Evolutionary conservation across 2,888 invertebrate species (phyloP), one percentile per base, ranked within the genome.

Genomic region (Hofmannophila pseudospretella): DNA sequence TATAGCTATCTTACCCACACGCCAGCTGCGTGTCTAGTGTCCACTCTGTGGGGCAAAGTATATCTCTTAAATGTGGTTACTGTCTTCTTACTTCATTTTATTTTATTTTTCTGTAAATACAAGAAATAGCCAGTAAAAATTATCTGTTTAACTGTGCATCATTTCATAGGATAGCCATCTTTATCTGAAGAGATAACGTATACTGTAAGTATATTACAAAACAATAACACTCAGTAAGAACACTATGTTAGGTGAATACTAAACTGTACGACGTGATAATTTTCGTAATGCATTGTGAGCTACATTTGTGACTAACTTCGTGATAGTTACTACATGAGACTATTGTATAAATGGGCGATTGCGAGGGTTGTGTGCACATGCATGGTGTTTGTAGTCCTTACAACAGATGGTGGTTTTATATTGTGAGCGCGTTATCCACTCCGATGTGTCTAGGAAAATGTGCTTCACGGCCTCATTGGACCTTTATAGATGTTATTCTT

Each of bases 91-190:
- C 53, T 68, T 66, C 67, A 61, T 64, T 71, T 70, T 70, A 61
- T 64, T 64, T 67, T 53, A 58, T 12, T 35, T 74, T 72, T 75
- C 73, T 87, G 81, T 85, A 82, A 85, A 88, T 86, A 85, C 80
- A 81, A 82, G 74, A 82, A 82, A 84, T 79, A 78, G 85, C 74
- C 80, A 88, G 88, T 90, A 90, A 90, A 91, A 89, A 90, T 90
- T 89, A 91, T 91, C 89, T 91, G 89, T 91, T 92, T 91, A 91
- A 91, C 90, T 92, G 89, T 91, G 90, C 90, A 89, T 89, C 90
- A 90, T 90, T 90, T 89, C 89, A 89, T 90, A 90, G 90, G 90
- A 90, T 90, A 90, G 89, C 89, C 89, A 88, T 88, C 89, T 87
- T 81, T 87, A 84, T 86, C 79, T 85, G 87, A 87, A 87, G 88